Evolutionary conservation across 1,140 invertebrate genomes (phyloP).

Genomic region (Bombus impatiens): DNA sequence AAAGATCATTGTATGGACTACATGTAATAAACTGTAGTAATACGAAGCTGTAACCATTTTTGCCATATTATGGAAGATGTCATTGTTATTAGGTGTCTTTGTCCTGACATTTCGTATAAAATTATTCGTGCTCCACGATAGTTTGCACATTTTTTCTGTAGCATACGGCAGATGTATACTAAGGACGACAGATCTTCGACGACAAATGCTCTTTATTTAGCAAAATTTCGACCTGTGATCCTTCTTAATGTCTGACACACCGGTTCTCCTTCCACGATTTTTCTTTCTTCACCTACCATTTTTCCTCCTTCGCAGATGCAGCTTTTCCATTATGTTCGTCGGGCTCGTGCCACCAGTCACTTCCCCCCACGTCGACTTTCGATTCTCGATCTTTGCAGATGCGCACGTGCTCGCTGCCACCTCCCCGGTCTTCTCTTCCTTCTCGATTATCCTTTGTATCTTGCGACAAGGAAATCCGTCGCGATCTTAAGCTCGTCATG

Average conservation of each 20-base stretch:
- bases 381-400: slow-evolving; percentile 64
- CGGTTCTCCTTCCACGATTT: neutral
- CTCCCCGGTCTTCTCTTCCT: slow-evolving; percentile 31
- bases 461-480: slow-evolving; percentile 41
- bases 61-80: too few species aligned
- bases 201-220: neutral
- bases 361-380: slow-evolving; percentile 32
- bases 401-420: slow-evolving; percentile 50
- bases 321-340: slow-evolving; percentile 38
- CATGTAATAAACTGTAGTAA: too few species aligned
- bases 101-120: neutral
- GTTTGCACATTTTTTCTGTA: neutral
- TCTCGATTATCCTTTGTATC: slow-evolving; percentile 42
- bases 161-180: neutral
- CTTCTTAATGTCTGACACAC: slow-evolving; percentile 4
- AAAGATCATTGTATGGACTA: too few species aligned
- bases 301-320: slow-evolving; percentile 46
- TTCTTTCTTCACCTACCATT: neutral
- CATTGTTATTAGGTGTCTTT: too few species aligned
- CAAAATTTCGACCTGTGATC: slow-evolving; percentile 4
- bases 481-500: slow-evolving; percentile 48
- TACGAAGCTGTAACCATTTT: too few species aligned
- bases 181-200: neutral
- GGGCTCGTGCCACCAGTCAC: slow-evolving; percentile 50
- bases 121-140: neutral